Evolutionary conservation across 2,797 vertebrate genomes (phyloP).

Genomic region (Clamator glandarius): DNA sequence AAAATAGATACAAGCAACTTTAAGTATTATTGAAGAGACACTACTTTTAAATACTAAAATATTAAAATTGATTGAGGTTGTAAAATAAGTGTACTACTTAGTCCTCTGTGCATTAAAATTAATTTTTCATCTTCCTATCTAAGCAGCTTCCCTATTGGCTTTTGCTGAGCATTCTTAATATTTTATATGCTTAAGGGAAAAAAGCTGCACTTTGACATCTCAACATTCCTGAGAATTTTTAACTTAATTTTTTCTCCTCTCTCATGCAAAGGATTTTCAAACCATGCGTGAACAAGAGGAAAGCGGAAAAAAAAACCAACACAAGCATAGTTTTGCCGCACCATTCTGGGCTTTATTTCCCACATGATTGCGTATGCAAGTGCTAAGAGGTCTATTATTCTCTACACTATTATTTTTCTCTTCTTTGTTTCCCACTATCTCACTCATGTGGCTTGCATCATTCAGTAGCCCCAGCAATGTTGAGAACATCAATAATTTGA

Average conservation of each 20-base stretch:
- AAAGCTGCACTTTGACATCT: constrained; percentile 71
- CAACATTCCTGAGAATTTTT: constrained; percentile 54
- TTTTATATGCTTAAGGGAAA: constrained; percentile 76
- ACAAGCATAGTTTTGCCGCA: background rate
- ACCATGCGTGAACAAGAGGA: background rate
- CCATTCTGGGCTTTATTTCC: constrained; percentile 16
- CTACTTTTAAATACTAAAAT: constrained; percentile 75
- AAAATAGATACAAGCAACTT: constrained; percentile 62
- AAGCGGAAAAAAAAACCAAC: background rate
- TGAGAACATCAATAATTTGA: constrained; percentile 62
- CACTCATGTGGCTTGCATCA: constrained; percentile 23
- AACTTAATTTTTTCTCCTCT: constrained; percentile 45
- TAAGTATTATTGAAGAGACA: constrained; percentile 56
- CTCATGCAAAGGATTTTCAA: constrained; percentile 26
- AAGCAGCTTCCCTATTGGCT: constrained; percentile 74
- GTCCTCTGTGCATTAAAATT: constrained; percentile 77
- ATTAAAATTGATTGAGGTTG: constrained; percentile 79
- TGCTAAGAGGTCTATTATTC: constrained; percentile 20
- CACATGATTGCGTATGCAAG: background rate
- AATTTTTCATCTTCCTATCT: constrained; percentile 79
- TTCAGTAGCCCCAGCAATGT: background rate
- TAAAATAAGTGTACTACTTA: constrained; percentile 76
- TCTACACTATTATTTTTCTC: constrained; percentile 10
- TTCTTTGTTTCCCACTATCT: constrained; percentile 43
- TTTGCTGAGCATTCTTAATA: constrained; percentile 73